These are phyloP conservation scores for Leptatherina wallacei DNA, from an alignment of 2,797 vertebrate species.

Conservation along the genomic window DNA sequence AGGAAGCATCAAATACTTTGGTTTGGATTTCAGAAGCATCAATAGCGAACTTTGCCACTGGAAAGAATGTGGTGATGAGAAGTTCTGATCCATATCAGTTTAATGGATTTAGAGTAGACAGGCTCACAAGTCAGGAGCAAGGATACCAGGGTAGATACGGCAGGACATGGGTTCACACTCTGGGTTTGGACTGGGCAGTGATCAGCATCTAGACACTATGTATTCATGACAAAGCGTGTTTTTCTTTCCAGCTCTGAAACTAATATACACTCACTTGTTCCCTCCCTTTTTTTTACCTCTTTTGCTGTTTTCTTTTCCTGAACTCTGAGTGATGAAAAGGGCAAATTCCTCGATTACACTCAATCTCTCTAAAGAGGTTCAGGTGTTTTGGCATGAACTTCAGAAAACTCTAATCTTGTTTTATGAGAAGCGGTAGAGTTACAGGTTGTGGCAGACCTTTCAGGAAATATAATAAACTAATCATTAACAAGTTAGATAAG, in stretches of 20 bases:
- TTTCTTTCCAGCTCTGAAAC: constrained; percentile 49
- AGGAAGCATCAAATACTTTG: background rate
- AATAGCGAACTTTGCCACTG: background rate
- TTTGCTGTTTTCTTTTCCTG: constrained; percentile 10
- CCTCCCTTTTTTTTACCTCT: constrained; percentile 25
- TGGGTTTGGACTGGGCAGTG: constrained; percentile 22
- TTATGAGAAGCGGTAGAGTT: constrained; percentile 12
- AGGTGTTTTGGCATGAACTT: constrained; percentile 32
- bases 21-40: background rate
- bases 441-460: background rate
- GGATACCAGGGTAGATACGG: constrained; percentile 20
- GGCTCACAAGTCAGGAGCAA: background rate
- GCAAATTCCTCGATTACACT: constrained; percentile 12
- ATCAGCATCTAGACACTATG: constrained; percentile 54
- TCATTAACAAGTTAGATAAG: background rate
- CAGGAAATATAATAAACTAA: background rate
- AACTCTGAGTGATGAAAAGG: constrained; percentile 46
- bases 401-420: constrained; percentile 32
- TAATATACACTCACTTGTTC: constrained; percentile 22
- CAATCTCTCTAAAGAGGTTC: constrained; percentile 15
- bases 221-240: constrained; percentile 37
- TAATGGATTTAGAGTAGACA: background rate
- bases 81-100: background rate
- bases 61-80: background rate
- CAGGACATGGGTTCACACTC: constrained; percentile 30